A percentile compares a stretch with the other conserved stretches of the same genome.
Evolutionary conservation across 1,140 invertebrate genomes (phyloP).

Genomic region (Sycophila sp.): DNA sequence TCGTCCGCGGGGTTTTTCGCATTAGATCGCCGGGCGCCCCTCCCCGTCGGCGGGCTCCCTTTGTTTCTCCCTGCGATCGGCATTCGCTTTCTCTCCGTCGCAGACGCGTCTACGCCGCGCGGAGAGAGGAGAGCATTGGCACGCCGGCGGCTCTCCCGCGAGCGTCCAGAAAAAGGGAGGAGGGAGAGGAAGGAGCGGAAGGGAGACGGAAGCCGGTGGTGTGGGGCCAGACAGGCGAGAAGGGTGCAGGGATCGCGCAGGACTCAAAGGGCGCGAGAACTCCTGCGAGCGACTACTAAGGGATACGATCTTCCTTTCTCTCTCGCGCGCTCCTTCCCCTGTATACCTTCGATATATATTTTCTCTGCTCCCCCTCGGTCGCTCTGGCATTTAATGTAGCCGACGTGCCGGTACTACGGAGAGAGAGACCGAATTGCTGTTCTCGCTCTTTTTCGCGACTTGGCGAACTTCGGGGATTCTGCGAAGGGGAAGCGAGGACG

Average conservation of each 20-base stretch:
- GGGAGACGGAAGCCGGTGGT: neutral
- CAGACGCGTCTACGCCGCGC: neutral
- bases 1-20: no score
- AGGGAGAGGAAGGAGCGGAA: neutral
- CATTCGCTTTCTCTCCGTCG: neutral
- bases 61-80: neutral
- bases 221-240: constrained; percentile 21
- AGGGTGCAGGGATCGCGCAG: neutral
- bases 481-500: no score
- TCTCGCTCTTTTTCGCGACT: constrained; percentile 6
- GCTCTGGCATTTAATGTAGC: neutral
- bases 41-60: neutral
- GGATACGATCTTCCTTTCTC: constrained; percentile 2
- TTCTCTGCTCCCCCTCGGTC: neutral
- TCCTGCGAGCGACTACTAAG: neutral
- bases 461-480: no score
- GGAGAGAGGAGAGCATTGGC: no score
- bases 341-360: neutral
- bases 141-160: no score
- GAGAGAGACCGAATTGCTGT: neutral
- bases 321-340: neutral
- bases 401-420: neutral
- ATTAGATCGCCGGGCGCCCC: no score
- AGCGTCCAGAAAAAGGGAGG: neutral
- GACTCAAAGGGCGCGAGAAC: neutral